phyloP scores from a whole-genome alignment of 1,140 invertebrate species.

The Rhynchophorus ferrugineus region DNA sequence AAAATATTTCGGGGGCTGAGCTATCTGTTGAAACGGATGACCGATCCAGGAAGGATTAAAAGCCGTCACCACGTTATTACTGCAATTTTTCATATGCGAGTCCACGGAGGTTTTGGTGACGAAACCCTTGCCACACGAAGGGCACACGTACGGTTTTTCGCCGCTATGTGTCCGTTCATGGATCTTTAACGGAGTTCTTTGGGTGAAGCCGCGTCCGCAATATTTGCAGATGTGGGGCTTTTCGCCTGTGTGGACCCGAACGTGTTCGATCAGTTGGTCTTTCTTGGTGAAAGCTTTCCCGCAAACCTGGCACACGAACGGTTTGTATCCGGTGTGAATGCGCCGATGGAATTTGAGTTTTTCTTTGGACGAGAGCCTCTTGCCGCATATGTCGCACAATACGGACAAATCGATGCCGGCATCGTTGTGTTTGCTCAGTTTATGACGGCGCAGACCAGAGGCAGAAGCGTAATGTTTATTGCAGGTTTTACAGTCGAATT shows the following conservation, averaged over 20 bases:
- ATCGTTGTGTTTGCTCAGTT: constrained; percentile 35
- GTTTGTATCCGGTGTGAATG: constrained; percentile 67
- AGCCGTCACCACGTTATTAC: constrained; percentile 11
- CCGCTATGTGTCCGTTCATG: constrained; percentile 56
- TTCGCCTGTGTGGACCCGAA: constrained; percentile 57
- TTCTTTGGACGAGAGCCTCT: constrained; percentile 63
- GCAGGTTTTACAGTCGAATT: constrained; percentile 37
- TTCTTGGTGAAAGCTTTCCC: constrained; percentile 58
- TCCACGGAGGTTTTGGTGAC: constrained; percentile 54
- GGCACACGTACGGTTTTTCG: constrained; percentile 66
- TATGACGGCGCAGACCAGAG: constrained; percentile 35
- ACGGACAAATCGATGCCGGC: constrained; percentile 36
- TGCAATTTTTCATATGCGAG: constrained; percentile 49
- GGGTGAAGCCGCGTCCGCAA: constrained; percentile 72
- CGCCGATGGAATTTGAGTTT: constrained; percentile 63
- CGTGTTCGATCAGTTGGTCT: constrained; percentile 54
- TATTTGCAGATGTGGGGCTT: constrained; percentile 58
- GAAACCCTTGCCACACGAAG: constrained; percentile 58
- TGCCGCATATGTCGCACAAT: constrained; percentile 68
- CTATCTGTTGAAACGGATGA: constrained; percentile 15
- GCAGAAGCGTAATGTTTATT: constrained; percentile 39
- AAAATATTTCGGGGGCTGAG: constrained; percentile 11
- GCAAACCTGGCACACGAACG: constrained; percentile 61
- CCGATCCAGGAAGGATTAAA: constrained; percentile 20
- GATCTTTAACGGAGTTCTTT: constrained; percentile 59